Percentiles rank a stretch among this genome's conserved stretches.
Evolutionary conservation across 2,113 vertebrate genomes (phyloP).

Genomic region (Tragelaphus scriptus): DNA sequence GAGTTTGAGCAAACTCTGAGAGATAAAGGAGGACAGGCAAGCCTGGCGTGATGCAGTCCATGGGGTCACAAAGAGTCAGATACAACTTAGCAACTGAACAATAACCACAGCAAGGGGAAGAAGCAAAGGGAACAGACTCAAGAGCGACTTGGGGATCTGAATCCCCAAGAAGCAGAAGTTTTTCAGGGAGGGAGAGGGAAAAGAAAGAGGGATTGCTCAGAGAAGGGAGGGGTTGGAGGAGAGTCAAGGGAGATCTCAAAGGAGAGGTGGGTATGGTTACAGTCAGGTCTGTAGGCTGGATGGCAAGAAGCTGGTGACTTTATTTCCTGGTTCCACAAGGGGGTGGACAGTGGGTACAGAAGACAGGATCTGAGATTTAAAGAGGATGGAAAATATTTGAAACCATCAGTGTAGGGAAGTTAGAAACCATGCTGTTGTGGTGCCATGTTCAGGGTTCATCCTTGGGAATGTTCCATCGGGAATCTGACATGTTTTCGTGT

Average conservation of each 20-base stretch:
- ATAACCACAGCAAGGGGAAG: background rate
- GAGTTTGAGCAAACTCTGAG: background rate
- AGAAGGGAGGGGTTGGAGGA: background rate
- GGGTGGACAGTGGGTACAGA: no score
- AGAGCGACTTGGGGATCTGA: background rate
- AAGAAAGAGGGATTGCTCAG: fast-evolving
- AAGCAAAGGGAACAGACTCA: background rate
- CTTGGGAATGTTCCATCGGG: background rate
- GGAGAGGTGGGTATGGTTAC: background rate
- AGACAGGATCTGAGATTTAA: background rate
- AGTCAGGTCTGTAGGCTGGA: background rate
- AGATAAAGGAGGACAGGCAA: background rate
- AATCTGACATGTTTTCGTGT: background rate
- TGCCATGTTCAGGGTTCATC: fast-evolving
- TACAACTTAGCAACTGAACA: background rate
- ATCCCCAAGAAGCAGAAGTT: background rate
- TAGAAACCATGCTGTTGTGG: fast-evolving
- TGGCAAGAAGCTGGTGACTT: background rate
- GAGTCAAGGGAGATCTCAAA: no score
- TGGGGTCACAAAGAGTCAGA: background rate
- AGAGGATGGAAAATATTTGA: background rate
- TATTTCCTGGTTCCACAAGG: background rate
- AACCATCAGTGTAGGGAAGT: background rate
- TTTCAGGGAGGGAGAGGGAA: fast-evolving
- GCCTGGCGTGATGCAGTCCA: background rate